A percentile compares a stretch with the other conserved stretches of the same genome.
phyloP scores from a whole-genome alignment of 2,797 vertebrate genomes.

The Spheniscus humboldti region DNA sequence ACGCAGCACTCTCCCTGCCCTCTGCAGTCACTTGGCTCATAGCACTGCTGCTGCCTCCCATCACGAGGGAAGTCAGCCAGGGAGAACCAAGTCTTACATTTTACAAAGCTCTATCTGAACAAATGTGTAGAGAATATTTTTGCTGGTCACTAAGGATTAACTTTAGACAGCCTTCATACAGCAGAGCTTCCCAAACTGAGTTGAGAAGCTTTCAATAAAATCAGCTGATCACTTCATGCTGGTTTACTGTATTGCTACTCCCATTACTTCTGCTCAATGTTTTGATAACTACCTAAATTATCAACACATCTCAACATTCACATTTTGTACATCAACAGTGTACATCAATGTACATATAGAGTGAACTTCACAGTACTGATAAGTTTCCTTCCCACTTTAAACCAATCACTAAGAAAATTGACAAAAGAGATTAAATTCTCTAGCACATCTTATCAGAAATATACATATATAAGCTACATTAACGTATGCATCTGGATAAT shows the following conservation, averaged over 20 bases:
- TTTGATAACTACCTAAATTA: not conserved
- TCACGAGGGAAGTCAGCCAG: not conserved
- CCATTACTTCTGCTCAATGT: not conserved
- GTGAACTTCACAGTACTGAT: not conserved
- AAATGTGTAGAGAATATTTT: not conserved
- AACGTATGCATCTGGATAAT: not conserved
- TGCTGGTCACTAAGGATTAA: not conserved
- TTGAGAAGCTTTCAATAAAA: not conserved
- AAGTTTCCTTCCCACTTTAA: not conserved
- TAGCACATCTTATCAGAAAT: not conserved
- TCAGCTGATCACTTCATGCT: not conserved
- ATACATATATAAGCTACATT: not conserved
- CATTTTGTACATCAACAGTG: not conserved
- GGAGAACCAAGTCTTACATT: not conserved
- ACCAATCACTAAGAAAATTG: not conserved
- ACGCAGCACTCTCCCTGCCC: not conserved
- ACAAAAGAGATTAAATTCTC: not conserved
- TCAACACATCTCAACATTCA: not conserved
- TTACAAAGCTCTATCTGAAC: not conserved
- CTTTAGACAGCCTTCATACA: not conserved
- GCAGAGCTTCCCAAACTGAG: not conserved
- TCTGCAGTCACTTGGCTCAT: not conserved
- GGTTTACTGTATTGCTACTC: not conserved
- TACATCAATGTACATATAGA: fast-evolving
- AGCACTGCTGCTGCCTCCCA: not conserved